Evolutionary conservation across 1,140 invertebrate genomes (phyloP), one percentile per base, ranked within the genome.

Genomic region (Metopolophium dirhodum): DNA sequence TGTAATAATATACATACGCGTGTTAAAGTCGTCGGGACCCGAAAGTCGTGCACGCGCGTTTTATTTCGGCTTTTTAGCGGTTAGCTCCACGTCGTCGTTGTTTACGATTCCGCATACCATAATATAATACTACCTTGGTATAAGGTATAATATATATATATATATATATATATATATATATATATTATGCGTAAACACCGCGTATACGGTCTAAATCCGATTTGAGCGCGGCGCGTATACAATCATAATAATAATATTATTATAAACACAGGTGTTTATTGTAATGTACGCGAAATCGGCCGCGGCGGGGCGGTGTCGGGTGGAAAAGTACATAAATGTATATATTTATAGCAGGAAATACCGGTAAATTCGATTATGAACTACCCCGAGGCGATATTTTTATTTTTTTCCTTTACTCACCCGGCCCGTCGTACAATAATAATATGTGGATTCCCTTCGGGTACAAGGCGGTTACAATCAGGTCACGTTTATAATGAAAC

Each of bases 401-500:
- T 68, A 18, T 92, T 54, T 93, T 83, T 83, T 91, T 35, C 8
- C 45, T 37, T 30, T 8, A 20, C 82, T 86, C n/a, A 41, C 37
- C 37, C 37, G 30, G 3, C 68, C 35, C 11, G 6, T 35, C 61
- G 18, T 23, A 20, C 35, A 83, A 77, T n/a, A 77, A 35, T 35
- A 35, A 83, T n/a, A 49, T 51, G 51, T 83, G 91, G 82, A 85
- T 93, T 86, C 82, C 91, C 51, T 93, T 82, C 90, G 90, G 90
- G 45, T 83, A 85, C 91, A 68, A 93, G 91, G 77, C 91, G 82
- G 91, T 93, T 86, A 93, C 91, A 85, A 86, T 86, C 91, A 85
- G 91, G 91, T 93, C 91, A 93, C 91, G 91, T 93, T 93, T 86
- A 93, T 93, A 93, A 93, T 93, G 91, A 93, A 93, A 93, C 91